Evolutionary conservation across 2,797 vertebrate genomes (phyloP).

Genomic region (Centropyge bicolor): DNA sequence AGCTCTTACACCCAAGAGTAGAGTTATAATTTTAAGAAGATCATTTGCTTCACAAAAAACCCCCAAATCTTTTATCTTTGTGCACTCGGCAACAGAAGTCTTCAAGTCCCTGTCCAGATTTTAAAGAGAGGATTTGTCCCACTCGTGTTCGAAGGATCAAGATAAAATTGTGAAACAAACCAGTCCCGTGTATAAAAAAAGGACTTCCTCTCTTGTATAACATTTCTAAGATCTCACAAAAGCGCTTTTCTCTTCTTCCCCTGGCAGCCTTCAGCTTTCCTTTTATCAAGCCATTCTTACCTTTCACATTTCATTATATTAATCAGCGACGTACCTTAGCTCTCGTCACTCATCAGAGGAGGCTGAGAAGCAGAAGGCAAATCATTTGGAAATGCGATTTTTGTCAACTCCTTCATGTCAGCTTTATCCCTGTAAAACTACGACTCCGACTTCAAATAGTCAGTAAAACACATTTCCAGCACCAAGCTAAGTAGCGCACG

Average conservation of each 20-base stretch:
- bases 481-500: slow-evolving; percentile 23
- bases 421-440: slow-evolving; percentile 34
- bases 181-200: slow-evolving; percentile 51
- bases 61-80: slow-evolving; percentile 52
- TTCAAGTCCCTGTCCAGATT: slow-evolving; percentile 63
- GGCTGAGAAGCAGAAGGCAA: slow-evolving; percentile 40
- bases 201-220: slow-evolving; percentile 67
- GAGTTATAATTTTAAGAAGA: slow-evolving; percentile 69
- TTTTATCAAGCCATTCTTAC: slow-evolving; percentile 75
- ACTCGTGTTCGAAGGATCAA: slow-evolving; percentile 67
- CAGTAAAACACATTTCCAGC: slow-evolving; percentile 35
- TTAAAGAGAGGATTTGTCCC: slow-evolving; percentile 73
- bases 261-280: slow-evolving; percentile 57
- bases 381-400: slow-evolving; percentile 48
- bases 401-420: slow-evolving; percentile 33
- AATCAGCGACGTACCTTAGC: slow-evolving; percentile 74
- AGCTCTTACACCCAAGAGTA: slow-evolving; percentile 37
- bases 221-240: slow-evolving; percentile 63
- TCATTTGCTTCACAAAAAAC: slow-evolving; percentile 47
- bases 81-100: slow-evolving; percentile 50
- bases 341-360: slow-evolving; percentile 65
- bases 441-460: slow-evolving; percentile 31
- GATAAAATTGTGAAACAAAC: slow-evolving; percentile 69
- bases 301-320: slow-evolving; percentile 79
- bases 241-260: slow-evolving; percentile 61